Evolutionary conservation across 2,888 invertebrate species (phyloP), one percentile per base, ranked within the genome.

Genomic region (Eurois occulta): DNA sequence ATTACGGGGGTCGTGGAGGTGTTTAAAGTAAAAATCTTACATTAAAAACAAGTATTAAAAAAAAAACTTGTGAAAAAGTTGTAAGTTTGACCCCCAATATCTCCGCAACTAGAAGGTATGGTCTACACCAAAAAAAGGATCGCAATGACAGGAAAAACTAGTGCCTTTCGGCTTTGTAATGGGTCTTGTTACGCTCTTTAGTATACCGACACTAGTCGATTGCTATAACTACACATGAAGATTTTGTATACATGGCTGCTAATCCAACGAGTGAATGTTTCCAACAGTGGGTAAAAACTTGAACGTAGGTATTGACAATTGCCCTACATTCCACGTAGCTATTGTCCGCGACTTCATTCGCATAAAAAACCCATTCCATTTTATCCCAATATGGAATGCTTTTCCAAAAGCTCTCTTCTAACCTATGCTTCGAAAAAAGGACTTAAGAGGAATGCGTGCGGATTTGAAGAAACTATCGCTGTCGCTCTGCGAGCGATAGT

Each of bases 301-400:
- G 0, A n/a, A 55, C 6, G 58, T 58, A 5, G 7, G 24, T 76
- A 64, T 67, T 38, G 28, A 68, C 43, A 64, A 28, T n/a, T 52
- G 28, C 32, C 28, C 18, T 28, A 68, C 13, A 76, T 46, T 55
- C 8, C 7, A 24, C 10, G 21, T 28, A 11, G 46, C n/a, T 58
- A 7, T 58, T 16, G 6, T 1, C 13, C 11, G 38, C 1, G 10
- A 62, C n/a, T n/a, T 41, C 18, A 18, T 41, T 41, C n/a, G 21
- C 48, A 62, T 75, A n/a, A 18, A 62, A 75, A 62, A 41, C 73
- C 18, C 41, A 64, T 75, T 41, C 74, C 13, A 35, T 62, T 62
- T 38, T 11, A 48, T 8, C 2, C 24, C 28, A 21, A 28, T 24
- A 8, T 1, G 24, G 32, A 8, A 38, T 73, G 32, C n/a, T 48